phyloP scores from a whole-genome alignment of 1,140 invertebrate genomes.

The Megalonaias nervosa region DNA sequence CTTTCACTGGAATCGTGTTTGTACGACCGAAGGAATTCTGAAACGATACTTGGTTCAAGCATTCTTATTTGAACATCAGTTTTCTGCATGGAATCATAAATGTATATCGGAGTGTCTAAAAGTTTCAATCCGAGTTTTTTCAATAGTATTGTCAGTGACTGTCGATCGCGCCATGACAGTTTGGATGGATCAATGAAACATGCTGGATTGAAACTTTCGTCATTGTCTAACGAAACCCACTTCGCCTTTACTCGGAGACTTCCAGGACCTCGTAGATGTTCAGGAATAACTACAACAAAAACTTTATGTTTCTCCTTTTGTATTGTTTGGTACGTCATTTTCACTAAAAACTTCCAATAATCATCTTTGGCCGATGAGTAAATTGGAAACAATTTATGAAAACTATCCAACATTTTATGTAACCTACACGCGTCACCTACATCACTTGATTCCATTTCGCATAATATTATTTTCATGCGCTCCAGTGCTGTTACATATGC shows the following conservation, averaged over 20 bases:
- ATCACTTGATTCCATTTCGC: background rate
- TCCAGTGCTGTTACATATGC: conserved; percentile 39
- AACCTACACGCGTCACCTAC: background rate
- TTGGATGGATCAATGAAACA: no score
- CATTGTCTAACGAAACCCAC: background rate
- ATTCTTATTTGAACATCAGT: conserved; percentile 6
- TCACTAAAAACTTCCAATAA: conserved; percentile 27
- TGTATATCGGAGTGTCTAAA: conserved; percentile 19
- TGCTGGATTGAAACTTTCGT: background rate
- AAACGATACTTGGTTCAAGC: background rate
- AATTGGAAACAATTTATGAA: conserved; percentile 35
- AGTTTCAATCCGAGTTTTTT: conserved; percentile 32
- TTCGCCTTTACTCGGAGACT: no score
- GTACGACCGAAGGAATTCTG: conserved; percentile 26
- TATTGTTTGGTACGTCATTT: conserved; percentile 4
- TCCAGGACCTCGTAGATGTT: no score
- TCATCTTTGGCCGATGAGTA: background rate
- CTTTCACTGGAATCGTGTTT: background rate
- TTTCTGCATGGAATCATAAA: conserved; percentile 14
- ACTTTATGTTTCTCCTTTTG: background rate
- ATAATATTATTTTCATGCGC: conserved; percentile 14
- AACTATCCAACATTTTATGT: conserved; percentile 6
- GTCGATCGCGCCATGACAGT: background rate
- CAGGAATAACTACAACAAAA: background rate
- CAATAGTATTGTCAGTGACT: conserved; percentile 6